Percentiles rank a stretch among this genome's conserved stretches.
These are phyloP conservation scores for Leptinotarsa rubiginosa DNA, from an alignment of 2,888 invertebrate species.

Conservation along the genomic window DNA sequence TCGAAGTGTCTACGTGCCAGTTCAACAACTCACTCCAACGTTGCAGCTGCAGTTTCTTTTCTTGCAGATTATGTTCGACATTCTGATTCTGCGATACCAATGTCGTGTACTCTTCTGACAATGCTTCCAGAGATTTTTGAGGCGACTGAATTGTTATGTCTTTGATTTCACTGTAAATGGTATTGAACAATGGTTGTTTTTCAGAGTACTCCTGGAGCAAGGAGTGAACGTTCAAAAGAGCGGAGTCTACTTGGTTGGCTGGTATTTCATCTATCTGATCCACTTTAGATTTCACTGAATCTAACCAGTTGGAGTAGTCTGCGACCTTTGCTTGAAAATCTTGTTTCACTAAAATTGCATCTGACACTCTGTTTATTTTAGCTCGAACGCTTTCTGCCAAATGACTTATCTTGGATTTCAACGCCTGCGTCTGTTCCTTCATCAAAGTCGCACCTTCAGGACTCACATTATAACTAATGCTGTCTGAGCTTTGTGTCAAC, in stretches of 20 bases:
- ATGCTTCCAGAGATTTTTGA: constrained; percentile 78
- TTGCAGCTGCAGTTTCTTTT: constrained; percentile 80
- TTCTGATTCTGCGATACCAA: constrained; percentile 83
- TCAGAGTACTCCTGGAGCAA: constrained; percentile 88
- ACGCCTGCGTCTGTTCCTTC: constrained; percentile 78
- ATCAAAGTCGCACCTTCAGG: constrained; percentile 81
- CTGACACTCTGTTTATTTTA: constrained; percentile 84
- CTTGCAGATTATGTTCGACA: constrained; percentile 78
- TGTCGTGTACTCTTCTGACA: constrained; percentile 81
- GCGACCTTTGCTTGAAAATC: constrained; percentile 85
- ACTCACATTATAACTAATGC: constrained; percentile 80
- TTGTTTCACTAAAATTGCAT: constrained; percentile 83
- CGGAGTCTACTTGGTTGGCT: constrained; percentile 83
- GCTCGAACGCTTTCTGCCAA: constrained; percentile 82
- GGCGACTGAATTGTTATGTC: constrained; percentile 77
- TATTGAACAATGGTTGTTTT: constrained; percentile 81
- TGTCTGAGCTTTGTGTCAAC: constrained; percentile 83
- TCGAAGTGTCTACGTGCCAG: constrained; percentile 84
- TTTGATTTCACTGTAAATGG: constrained; percentile 86
- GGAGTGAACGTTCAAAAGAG: constrained; percentile 82
- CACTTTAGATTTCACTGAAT: constrained; percentile 77
- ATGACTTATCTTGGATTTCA: constrained; percentile 80
- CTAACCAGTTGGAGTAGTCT: constrained; percentile 85
- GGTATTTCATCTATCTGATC: constrained; percentile 84
- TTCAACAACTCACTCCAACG: constrained; percentile 86